These are phyloP conservation scores for Dasysyrphus tricinctus DNA, from an alignment of 2,888 invertebrate species.

Conservation along the genomic window DNA sequence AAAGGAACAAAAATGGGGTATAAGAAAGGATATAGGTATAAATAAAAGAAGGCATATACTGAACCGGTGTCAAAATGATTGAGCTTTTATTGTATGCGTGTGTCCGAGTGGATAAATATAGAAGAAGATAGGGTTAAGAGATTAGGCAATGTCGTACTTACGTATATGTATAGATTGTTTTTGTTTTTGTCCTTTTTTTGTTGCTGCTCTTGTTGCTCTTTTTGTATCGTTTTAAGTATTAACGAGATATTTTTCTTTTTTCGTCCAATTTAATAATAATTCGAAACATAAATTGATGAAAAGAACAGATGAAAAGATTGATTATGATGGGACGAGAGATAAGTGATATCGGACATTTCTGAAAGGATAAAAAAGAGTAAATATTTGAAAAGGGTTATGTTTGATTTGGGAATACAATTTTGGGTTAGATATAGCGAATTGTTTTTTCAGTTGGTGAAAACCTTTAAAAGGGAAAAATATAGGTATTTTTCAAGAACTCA, in stretches of 20 bases:
- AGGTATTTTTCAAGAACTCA: neutral
- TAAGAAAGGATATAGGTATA: neutral
- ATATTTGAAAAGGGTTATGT: conserved; percentile 30
- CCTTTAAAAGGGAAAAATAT: conserved; percentile 3
- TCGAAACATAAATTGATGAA: conserved; percentile 46
- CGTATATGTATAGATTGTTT: neutral
- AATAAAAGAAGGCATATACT: neutral
- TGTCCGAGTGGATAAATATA: conserved; percentile 60
- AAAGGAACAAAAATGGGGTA: conserved; percentile 12
- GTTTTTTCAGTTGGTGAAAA: neutral
- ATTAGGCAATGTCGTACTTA: conserved; percentile 35
- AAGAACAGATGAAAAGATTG: conserved; percentile 23
- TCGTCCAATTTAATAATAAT: conserved; percentile 48
- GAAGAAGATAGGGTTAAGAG: conserved; percentile 45
- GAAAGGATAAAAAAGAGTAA: conserved; percentile 1
- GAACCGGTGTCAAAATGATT: conserved; percentile 68
- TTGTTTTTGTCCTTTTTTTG: conserved; percentile 25
- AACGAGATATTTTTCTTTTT: conserved; percentile 39
- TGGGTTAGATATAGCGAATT: neutral
- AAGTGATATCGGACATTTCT: conserved; percentile 14
- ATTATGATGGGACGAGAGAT: conserved; percentile 19
- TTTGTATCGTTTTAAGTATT: conserved; percentile 13
- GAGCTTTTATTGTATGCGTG: conserved; percentile 66
- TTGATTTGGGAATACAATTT: conserved; percentile 9
- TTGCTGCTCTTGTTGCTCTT: neutral